These are phyloP conservation scores for Ectemnius continuus DNA, from an alignment of 2,888 invertebrate genomes.

Conservation along the genomic window DNA sequence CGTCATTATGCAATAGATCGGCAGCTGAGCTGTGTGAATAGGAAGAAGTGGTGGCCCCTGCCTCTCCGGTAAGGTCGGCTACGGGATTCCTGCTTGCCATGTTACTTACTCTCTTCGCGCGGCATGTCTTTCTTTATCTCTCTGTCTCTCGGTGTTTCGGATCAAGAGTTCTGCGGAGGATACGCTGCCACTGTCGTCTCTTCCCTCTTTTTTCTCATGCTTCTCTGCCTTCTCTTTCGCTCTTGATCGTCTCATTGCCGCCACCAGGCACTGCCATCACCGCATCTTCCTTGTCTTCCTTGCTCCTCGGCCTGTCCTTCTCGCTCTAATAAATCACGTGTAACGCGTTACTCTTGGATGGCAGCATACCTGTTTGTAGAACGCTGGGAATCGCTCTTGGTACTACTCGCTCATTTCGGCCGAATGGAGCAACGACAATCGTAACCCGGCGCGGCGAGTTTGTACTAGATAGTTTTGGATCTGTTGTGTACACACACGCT, in stretches of 20 bases:
- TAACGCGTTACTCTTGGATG: too few relatives aligned
- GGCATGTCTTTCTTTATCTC: conserved; percentile 57
- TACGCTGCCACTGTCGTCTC: conserved; percentile 32
- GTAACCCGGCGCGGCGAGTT: too few relatives aligned
- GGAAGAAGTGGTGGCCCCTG: conserved; percentile 27
- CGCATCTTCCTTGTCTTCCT: too few relatives aligned
- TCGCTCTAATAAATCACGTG: background rate
- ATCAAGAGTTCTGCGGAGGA: conserved; percentile 38
- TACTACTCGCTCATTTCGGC: too few relatives aligned
- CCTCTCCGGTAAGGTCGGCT: conserved; percentile 35
- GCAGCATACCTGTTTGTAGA: too few relatives aligned
- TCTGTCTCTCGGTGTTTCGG: conserved; percentile 57
- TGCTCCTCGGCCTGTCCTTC: background rate
- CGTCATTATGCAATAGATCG: conserved; percentile 75
- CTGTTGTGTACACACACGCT: too few relatives aligned
- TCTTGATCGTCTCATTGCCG: too few relatives aligned
- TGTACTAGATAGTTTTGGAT: too few relatives aligned
- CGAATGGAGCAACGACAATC: too few relatives aligned
- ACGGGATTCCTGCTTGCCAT: conserved; percentile 41
- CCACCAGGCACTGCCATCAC: too few relatives aligned
- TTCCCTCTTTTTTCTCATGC: conserved; percentile 16
- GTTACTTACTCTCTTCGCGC: conserved; percentile 23
- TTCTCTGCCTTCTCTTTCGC: conserved; percentile 3
- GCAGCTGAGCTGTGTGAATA: conserved; percentile 38
- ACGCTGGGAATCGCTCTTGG: too few relatives aligned